Percentiles rank a stretch among this genome's conserved stretches.
phyloP scores from a whole-genome alignment of 2,797 vertebrate species.

The Cynopterus sphinx region DNA sequence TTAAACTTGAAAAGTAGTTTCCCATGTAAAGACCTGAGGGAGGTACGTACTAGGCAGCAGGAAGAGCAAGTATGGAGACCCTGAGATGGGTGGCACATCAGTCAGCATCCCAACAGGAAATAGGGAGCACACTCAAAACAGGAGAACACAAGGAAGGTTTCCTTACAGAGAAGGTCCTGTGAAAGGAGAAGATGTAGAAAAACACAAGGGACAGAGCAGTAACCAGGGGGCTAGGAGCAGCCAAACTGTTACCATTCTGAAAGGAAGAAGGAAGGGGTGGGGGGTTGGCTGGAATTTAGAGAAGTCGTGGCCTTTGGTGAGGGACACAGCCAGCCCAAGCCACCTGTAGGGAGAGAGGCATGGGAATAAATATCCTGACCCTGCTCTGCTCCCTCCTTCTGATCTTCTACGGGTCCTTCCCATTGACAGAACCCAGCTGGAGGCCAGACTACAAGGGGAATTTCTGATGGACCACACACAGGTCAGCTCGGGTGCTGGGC shows the following conservation, averaged over 20 bases:
- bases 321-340: not conserved
- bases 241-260: not conserved
- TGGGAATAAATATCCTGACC: not conserved
- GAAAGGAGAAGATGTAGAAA: not conserved
- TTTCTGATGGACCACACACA: not conserved
- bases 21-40: not conserved
- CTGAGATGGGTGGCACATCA: not conserved
- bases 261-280: not conserved
- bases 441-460: not conserved
- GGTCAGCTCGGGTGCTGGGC: not conserved
- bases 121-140: not conserved
- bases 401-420: not conserved
- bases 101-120: not conserved
- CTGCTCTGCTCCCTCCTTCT: not conserved
- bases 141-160: not conserved
- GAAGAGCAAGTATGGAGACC: not conserved
- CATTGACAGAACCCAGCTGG: not conserved
- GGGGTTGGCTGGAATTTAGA: not conserved
- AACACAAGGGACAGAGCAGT: not conserved
- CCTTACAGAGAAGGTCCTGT: not conserved
- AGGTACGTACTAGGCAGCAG: not conserved
- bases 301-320: not conserved
- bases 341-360: not conserved
- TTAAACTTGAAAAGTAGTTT: not conserved
- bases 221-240: fast-evolving